These are phyloP conservation scores for Trinectes maculatus DNA, from an alignment of 2,113 vertebrate species.

Conservation along the genomic window DNA sequence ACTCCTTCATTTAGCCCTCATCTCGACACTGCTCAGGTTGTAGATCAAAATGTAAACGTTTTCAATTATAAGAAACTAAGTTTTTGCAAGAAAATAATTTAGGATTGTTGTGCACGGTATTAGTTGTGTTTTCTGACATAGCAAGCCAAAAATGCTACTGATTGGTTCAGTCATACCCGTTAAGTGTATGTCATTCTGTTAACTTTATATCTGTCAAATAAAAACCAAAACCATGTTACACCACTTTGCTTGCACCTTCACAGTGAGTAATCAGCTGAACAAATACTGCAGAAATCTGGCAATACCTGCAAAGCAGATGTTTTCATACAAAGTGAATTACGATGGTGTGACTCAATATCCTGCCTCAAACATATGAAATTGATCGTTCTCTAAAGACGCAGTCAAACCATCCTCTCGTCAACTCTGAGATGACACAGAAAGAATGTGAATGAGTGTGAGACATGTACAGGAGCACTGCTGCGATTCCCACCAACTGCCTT, in stretches of 20 bases:
- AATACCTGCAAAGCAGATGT: not conserved
- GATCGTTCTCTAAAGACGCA: constrained; percentile 1
- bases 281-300: not conserved
- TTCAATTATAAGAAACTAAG: too few relatives aligned
- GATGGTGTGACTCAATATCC: constrained; percentile 1
- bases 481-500: constrained; percentile 79
- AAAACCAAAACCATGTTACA: not conserved
- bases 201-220: not conserved
- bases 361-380: not conserved
- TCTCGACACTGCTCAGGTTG: too few relatives aligned
- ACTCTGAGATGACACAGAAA: constrained; percentile 11
- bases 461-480: constrained; percentile 58
- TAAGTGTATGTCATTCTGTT: not conserved
- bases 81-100: too few relatives aligned
- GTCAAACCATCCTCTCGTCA: not conserved
- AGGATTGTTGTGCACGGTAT: too few relatives aligned
- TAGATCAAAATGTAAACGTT: too few relatives aligned
- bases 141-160: too few relatives aligned
- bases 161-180: not conserved
- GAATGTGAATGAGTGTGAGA: constrained; percentile 27
- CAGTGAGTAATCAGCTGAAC: not conserved
- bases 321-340: not conserved
- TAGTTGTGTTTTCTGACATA: not conserved
- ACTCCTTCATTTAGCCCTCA: too few relatives aligned
- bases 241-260: not conserved